These are phyloP conservation scores for Mesorhabditis sp. DNA, from an alignment of 2,888 invertebrate genomes.

Conservation along the genomic window DNA sequence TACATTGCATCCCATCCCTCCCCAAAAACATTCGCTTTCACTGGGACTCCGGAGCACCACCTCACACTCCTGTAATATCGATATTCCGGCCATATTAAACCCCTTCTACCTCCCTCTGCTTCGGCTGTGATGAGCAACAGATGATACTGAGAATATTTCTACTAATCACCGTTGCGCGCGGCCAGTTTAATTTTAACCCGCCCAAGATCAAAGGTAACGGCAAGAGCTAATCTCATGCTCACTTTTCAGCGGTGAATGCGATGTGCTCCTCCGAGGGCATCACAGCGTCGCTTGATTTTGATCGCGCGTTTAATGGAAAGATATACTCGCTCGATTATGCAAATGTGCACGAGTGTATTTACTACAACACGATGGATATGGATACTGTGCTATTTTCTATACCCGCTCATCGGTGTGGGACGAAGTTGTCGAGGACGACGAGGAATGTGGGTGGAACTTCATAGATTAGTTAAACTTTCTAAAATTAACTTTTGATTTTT, in stretches of 20 bases:
- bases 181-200: background rate
- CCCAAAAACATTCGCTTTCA: no score
- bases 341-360: slow-evolving; percentile 51
- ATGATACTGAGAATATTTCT: background rate
- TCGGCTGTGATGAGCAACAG: background rate
- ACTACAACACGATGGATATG: slow-evolving; percentile 49
- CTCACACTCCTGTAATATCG: no score
- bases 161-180: background rate
- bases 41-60: no score
- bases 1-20: no score
- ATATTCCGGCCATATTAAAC: no score
- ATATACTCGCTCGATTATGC: slow-evolving; percentile 55
- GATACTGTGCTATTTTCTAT: slow-evolving; percentile 55
- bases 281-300: slow-evolving; percentile 54
- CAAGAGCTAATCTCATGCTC: background rate
- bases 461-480: no score
- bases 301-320: slow-evolving; percentile 51
- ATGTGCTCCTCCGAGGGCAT: slow-evolving; percentile 56
- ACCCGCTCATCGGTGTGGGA: slow-evolving; percentile 56
- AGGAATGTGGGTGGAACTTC: slow-evolving; percentile 35
- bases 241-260: slow-evolving; percentile 41
- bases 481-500: no score
- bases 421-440: slow-evolving; percentile 42
- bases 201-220: background rate
- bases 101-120: no score